These are phyloP conservation scores for Aporophyla nigra DNA, from an alignment of 2,888 invertebrate species.

Conservation along the genomic window DNA sequence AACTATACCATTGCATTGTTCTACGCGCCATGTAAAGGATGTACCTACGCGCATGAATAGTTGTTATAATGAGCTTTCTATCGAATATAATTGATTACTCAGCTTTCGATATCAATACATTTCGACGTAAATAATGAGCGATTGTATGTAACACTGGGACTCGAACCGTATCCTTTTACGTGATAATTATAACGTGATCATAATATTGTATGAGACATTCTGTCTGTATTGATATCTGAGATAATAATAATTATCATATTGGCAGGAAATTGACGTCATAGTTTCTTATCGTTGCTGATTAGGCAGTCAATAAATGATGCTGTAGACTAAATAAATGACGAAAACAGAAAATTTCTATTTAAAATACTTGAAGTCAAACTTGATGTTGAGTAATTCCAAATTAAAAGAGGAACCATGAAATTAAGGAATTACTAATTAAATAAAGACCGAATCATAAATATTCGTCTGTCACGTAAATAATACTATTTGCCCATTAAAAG, in stretches of 20 bases:
- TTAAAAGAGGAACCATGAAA: background rate
- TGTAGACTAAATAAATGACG: background rate
- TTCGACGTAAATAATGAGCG: constrained; percentile 31
- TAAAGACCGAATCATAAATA: background rate
- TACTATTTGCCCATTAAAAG: background rate
- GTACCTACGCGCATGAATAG: constrained; percentile 44
- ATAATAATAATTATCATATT: background rate
- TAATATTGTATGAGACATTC: constrained; percentile 29
- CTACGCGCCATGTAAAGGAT: constrained; percentile 26
- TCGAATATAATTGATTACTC: constrained; percentile 54
- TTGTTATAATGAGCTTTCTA: constrained; percentile 58
- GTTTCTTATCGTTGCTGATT: constrained; percentile 22
- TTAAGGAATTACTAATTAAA: constrained; percentile 1
- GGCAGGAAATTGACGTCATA: constrained; percentile 13
- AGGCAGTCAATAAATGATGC: background rate
- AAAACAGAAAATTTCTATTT: background rate
- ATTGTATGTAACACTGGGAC: constrained; percentile 8
- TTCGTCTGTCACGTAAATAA: background rate
- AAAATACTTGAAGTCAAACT: background rate
- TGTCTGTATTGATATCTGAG: constrained; percentile 29
- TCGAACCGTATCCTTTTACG: constrained; percentile 17
- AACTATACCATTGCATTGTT: constrained; percentile 48
- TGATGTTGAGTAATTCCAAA: background rate
- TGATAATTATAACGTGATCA: constrained; percentile 26
- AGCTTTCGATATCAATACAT: constrained; percentile 22